Conservation (phyloP, 2,888 invertebrate genomes). For the Cephus rjabovi region DNA sequence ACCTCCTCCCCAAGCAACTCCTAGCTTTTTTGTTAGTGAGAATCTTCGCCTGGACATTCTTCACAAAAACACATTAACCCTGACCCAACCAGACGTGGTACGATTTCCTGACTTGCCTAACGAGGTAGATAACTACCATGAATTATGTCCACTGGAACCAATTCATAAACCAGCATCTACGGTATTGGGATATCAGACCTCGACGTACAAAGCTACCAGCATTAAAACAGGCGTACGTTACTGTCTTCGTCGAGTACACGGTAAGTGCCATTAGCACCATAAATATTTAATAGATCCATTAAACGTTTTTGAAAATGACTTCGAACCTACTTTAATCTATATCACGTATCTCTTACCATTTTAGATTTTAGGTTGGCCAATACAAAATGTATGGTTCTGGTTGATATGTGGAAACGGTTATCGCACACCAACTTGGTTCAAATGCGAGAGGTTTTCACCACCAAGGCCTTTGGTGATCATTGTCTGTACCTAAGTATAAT, state of each 20-base stretch:
- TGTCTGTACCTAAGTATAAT: slow-evolving; percentile 73
- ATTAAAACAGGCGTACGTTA: slow-evolving; percentile 87
- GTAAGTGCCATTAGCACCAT: slow-evolving; percentile 60
- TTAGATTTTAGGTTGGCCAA: slow-evolving; percentile 83
- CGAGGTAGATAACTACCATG: slow-evolving; percentile 91
- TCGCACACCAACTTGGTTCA: slow-evolving; percentile 95
- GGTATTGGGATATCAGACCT: slow-evolving; percentile 80
- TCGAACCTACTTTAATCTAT: not conserved
- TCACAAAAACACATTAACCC: slow-evolving; percentile 78
- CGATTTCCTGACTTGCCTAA: slow-evolving; percentile 82
- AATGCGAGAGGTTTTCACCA: slow-evolving; percentile 92
- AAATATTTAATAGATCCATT: not conserved
- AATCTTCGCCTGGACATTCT: slow-evolving; percentile 84
- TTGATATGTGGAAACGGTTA: slow-evolving; percentile 96
- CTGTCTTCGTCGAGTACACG: slow-evolving; percentile 90
- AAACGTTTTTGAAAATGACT: slow-evolving; percentile 7
- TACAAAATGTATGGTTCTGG: slow-evolving; percentile 84
- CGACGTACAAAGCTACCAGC: slow-evolving; percentile 91
- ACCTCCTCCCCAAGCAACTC: slow-evolving; percentile 58
- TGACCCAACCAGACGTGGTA: slow-evolving; percentile 80
- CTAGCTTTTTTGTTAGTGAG: slow-evolving; percentile 87
- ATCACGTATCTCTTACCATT: not conserved
- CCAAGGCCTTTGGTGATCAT: slow-evolving; percentile 95
- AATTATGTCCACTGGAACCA: slow-evolving; percentile 86
- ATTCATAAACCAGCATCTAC: slow-evolving; percentile 75